Evolutionary conservation across 2,888 invertebrate species (phyloP).

Genomic region (Nomada ruficornis): DNA sequence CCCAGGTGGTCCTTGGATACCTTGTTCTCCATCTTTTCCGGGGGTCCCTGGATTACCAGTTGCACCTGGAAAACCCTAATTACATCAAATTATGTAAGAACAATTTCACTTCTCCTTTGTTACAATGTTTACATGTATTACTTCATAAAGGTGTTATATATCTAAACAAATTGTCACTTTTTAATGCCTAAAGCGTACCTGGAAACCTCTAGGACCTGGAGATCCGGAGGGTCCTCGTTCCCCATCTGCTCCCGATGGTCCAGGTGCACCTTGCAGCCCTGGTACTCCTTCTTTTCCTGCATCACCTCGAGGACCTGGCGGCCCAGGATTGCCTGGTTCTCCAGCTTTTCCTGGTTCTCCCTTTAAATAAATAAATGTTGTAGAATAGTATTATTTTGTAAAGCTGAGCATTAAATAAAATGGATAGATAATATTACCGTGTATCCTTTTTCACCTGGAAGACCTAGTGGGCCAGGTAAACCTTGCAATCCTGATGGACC

Average conservation of each 20-base stretch:
- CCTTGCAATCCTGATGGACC: conserved; percentile 93
- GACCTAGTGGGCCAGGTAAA: conserved; percentile 90
- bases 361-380: conserved; percentile 80
- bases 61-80: conserved; percentile 90
- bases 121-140: not conserved
- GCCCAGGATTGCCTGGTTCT: conserved; percentile 90
- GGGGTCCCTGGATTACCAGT: conserved; percentile 90
- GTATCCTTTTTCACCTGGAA: conserved; percentile 91
- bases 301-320: conserved; percentile 82
- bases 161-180: not conserved
- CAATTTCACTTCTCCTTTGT: not conserved
- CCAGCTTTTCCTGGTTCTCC: conserved; percentile 93
- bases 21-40: conserved; percentile 93
- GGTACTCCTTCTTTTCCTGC: conserved; percentile 85
- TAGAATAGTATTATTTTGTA: not conserved
- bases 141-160: not conserved
- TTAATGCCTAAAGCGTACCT: conserved; percentile 84
- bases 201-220: conserved; percentile 92
- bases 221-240: conserved; percentile 91
- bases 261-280: conserved; percentile 90
- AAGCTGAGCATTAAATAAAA: not conserved
- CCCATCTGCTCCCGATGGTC: conserved; percentile 89
- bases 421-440: conserved; percentile 84
- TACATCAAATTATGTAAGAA: conserved; percentile 35
- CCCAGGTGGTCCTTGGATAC: conserved; percentile 88